These are phyloP conservation scores for Chionomys nivalis DNA, from an alignment of 2,113 vertebrate genomes.

Conservation along the genomic window DNA sequence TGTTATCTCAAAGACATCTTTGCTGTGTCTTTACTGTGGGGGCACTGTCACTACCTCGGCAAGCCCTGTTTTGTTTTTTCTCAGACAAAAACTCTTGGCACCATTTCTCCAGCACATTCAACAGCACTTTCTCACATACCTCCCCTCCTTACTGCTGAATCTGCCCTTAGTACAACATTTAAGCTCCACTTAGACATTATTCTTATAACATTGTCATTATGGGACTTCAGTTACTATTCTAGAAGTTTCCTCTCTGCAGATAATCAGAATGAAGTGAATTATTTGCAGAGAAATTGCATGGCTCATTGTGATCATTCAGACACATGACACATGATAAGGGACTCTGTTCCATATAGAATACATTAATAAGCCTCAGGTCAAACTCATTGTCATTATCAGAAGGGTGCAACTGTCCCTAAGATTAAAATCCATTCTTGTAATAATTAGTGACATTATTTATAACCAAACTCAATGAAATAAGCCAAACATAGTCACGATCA, in stretches of 20 bases:
- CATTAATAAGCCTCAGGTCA: not conserved
- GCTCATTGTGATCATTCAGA: not conserved
- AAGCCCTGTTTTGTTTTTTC: not conserved
- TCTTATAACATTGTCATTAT: not conserved
- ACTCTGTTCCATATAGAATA: not conserved
- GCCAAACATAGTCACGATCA: not conserved
- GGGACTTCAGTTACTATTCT: not conserved
- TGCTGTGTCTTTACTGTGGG: not conserved
- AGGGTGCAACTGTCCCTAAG: not conserved
- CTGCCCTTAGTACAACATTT: not conserved
- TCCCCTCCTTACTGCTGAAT: not conserved
- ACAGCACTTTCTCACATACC: not conserved
- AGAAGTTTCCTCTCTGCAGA: not conserved
- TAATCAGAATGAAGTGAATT: not conserved
- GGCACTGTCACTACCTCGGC: fast-evolving
- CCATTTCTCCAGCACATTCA: not conserved
- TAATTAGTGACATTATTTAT: not conserved
- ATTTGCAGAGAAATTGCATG: not conserved
- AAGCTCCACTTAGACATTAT: not conserved
- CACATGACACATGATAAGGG: not conserved
- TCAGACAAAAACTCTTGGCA: not conserved
- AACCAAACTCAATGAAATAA: not conserved
- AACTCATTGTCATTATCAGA: not conserved
- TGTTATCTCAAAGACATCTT: not conserved
- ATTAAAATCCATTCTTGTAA: not conserved